Base-by-base conservation (phyloP, 1,140 invertebrate genomes). In the Frieseomelitta varia region DNA sequence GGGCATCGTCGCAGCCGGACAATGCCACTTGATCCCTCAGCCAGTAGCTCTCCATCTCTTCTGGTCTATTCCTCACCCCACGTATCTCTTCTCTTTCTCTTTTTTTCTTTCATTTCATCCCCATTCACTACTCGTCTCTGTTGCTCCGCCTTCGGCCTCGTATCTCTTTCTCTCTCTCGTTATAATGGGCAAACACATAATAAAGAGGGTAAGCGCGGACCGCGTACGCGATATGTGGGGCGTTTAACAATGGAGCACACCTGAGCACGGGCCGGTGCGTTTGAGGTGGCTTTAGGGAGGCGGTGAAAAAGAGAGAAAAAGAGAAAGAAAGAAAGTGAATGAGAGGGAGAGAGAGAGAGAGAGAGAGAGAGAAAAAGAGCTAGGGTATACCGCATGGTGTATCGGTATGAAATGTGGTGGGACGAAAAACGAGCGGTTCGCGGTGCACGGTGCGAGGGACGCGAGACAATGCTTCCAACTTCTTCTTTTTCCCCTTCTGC, bases 201-300 rank as follows among this genome's bases (percentile, higher is more conserved):
- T 92, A 93, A 92, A 92, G 91, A 92, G 90, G 89, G 85, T 83
- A 92, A 91, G 79, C 87, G 67, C 68, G 75, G 91, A 89, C 75
- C 87, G 67, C 68, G 83, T 88, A 85, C 85, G 90, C 89, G 91
- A 93, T 87, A 90, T 90, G 88, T 90, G 91, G 92, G 90, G 89
- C 88, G 90, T 83, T 89, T 91, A 93, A 93, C 93, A 94, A 93
- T 94, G 93, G 92, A 88, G 91, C 90, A 92, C 91, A 93, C 92
- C 92, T 93, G 92, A 93, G 90, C 85, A 87, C 84, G 88, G 84
- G 87, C 89, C 91, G 91, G 92, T 92, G 88, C 87, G 86, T 92
- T 92, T 92, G 89, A 90, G 88, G 85, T 85, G 79, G 90, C 87
- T 88, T 88, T 68, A 51, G 87, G 81, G 77, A 81, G 78, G 84